Evolutionary conservation across 2,888 invertebrate genomes (phyloP).

Genomic region (Ophraella communa): DNA sequence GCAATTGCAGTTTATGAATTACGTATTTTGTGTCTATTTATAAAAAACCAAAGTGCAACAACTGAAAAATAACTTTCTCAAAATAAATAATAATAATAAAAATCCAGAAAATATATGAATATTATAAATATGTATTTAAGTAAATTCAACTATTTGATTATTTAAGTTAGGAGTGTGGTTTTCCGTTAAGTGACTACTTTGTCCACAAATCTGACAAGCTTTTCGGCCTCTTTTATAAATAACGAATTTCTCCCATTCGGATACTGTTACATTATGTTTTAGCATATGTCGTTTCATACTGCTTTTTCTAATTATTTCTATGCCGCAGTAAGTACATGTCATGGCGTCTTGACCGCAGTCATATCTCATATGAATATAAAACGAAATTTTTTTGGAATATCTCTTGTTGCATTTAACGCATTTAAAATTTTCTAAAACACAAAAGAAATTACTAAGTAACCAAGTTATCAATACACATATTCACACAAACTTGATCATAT

Average conservation of each 20-base stretch:
- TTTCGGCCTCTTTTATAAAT: background rate
- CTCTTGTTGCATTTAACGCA: conserved; percentile 12
- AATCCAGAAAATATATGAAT: too few species aligned
- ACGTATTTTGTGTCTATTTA: too few species aligned
- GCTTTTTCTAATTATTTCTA: conserved; percentile 30
- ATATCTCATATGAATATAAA: conserved; percentile 10
- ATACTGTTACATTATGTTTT: conserved; percentile 28
- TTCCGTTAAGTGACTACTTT: background rate
- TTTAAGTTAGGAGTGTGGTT: background rate
- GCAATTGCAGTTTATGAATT: too few species aligned
- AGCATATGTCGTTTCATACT: conserved; percentile 42
- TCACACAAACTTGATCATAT: too few species aligned
- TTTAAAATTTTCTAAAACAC: background rate
- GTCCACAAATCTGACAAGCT: background rate
- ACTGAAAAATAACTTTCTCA: too few species aligned
- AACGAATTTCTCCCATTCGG: conserved; percentile 35
- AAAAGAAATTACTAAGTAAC: too few species aligned
- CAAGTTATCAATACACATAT: too few species aligned
- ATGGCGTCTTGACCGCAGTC: conserved; percentile 6
- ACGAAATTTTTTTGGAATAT: conserved; percentile 8
- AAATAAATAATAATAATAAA: too few species aligned
- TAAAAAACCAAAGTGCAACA: too few species aligned
- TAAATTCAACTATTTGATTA: background rate
- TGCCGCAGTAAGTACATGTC: conserved; percentile 4
- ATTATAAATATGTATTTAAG: background rate